Evolutionary conservation across 2,113 vertebrate genomes (phyloP).

Genomic region (Parotia lawesii): DNA sequence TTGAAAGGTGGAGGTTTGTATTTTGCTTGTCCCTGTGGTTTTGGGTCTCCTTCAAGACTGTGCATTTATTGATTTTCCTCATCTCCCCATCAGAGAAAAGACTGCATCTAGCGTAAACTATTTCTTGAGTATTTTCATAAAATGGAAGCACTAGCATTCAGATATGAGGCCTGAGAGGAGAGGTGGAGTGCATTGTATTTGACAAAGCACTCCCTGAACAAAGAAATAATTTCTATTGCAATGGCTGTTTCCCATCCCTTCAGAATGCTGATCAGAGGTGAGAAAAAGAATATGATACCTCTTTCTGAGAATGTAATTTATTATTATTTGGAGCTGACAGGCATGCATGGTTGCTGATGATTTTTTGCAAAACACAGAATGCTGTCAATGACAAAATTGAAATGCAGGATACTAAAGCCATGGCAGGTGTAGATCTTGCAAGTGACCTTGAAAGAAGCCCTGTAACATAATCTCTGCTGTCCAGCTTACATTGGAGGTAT

Average conservation of each 20-base stretch:
- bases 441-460: not conserved
- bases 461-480: not conserved
- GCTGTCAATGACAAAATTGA: not conserved
- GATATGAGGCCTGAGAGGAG: not conserved
- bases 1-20: not conserved
- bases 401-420: not conserved
- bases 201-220: not conserved
- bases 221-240: not conserved
- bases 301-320: not conserved
- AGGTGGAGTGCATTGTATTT: not conserved
- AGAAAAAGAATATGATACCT: not conserved
- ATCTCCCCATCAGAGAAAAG: not conserved
- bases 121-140: not conserved
- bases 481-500: not conserved
- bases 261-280: not conserved
- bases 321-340: not conserved
- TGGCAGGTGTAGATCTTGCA: not conserved
- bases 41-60: not conserved
- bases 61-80: not conserved
- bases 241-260: not conserved
- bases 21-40: not conserved
- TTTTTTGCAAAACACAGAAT: not conserved
- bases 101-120: not conserved
- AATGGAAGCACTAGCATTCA: not conserved
- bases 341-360: not conserved